Conservation (phyloP, 2,113 vertebrate genomes). For the Passer montanus region DNA sequence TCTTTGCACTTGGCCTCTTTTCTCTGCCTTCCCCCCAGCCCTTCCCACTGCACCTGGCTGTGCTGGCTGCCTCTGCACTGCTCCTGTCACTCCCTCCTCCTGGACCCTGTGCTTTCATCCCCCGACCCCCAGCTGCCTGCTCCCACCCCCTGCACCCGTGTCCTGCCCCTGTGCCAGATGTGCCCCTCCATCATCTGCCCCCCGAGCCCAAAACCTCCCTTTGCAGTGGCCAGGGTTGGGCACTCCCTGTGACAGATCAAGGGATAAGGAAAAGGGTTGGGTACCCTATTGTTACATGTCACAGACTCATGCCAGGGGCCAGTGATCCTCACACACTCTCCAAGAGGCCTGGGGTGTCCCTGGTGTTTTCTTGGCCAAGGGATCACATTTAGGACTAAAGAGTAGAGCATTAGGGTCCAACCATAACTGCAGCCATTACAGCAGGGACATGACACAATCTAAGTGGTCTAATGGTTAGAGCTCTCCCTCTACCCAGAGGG, state of each 20-base stretch:
- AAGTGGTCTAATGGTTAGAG: not conserved
- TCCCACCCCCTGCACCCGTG: not conserved
- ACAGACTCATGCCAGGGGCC: not conserved
- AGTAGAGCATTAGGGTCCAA: not conserved
- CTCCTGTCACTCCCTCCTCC: not conserved
- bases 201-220: not conserved
- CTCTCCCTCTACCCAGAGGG: not conserved
- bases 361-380: not conserved
- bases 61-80: slow-evolving; percentile 10
- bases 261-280: not conserved
- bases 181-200: not conserved
- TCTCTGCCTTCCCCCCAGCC: slow-evolving; percentile 16
- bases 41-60: slow-evolving; percentile 51
- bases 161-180: not conserved
- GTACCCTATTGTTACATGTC: fast-evolving
- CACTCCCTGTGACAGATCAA: not conserved
- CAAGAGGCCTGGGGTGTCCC: not conserved
- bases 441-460: not conserved
- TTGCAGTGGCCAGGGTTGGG: not conserved
- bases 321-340: not conserved
- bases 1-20: slow-evolving; percentile 64
- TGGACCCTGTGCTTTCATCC: slow-evolving; percentile 37
- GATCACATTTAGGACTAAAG: not conserved
- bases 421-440: not conserved
- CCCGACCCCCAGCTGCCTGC: not conserved